A percentile compares a stretch with the other conserved stretches of the same genome.
Evolutionary conservation across 2,888 invertebrate genomes (phyloP).

Genomic region (Tanaodytes sp.): DNA sequence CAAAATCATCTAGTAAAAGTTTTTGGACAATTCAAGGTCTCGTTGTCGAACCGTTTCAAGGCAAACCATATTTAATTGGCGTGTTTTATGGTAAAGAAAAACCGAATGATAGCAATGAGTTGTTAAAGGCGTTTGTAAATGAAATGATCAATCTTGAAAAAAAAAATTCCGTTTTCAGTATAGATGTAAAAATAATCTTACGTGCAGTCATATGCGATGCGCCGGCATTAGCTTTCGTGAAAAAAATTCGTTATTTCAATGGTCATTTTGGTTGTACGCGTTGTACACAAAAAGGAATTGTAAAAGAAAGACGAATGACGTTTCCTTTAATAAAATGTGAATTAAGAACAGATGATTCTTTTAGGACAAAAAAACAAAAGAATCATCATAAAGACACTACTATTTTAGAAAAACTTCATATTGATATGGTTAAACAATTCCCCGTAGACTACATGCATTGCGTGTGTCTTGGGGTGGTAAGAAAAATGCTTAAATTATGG

Average conservation of each 20-base stretch:
- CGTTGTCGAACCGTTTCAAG: background rate
- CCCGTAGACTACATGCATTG: too few relatives aligned
- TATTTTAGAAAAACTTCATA: conserved; percentile 1
- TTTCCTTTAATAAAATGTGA: conserved; percentile 3
- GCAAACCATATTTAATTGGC: conserved; percentile 23
- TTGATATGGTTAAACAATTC: too few relatives aligned
- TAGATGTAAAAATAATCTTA: background rate
- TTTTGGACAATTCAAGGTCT: conserved; percentile 18
- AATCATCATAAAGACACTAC: background rate
- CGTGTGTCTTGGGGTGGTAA: too few relatives aligned
- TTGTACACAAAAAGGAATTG: background rate
- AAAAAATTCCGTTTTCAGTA: background rate
- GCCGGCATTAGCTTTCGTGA: conserved; percentile 16
- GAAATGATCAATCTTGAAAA: conserved; percentile 10
- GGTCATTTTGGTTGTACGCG: conserved; percentile 2
- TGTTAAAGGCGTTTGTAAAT: conserved; percentile 10
- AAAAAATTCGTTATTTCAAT: conserved; percentile 20
- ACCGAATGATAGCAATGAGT: conserved; percentile 11
- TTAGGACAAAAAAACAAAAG: conserved; percentile 4
- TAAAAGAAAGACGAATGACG: background rate
- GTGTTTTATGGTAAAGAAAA: conserved; percentile 16
- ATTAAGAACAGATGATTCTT: conserved; percentile 6
- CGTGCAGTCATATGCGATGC: conserved; percentile 14
- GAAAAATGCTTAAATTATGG: conserved; percentile 12
- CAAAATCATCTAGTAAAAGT: conserved; percentile 14